Percentiles rank a stretch among this genome's conserved stretches.
Conservation (phyloP, 1,140 invertebrate genomes). For the Anoplolepis gracilipes region DNA sequence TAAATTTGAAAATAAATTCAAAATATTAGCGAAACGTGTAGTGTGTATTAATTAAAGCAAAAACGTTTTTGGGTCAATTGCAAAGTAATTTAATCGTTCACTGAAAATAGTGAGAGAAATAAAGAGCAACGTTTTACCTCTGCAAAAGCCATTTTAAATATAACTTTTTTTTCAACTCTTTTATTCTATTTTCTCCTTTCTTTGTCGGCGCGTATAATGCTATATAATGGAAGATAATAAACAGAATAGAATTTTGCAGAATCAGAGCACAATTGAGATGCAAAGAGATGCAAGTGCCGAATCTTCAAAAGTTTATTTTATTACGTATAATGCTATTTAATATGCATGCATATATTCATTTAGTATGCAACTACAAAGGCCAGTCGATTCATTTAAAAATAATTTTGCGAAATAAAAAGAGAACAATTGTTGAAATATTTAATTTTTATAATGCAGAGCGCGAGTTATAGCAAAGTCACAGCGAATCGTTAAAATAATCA, state of each 20-base stretch:
- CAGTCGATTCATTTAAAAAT: neutral
- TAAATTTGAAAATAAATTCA: constrained; percentile 29
- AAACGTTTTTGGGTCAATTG: constrained; percentile 44
- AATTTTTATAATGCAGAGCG: neutral
- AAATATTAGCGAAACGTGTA: constrained; percentile 17
- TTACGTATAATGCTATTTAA: neutral
- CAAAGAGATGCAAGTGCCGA: neutral
- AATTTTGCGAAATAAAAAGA: neutral
- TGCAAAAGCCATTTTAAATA: constrained; percentile 46
- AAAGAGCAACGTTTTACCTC: constrained; percentile 31
- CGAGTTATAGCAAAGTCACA: neutral
- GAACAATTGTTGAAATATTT: neutral
- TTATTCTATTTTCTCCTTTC: constrained; percentile 13
- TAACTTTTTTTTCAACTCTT: constrained; percentile 25
- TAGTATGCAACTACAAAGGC: neutral
- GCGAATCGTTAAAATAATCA: neutral
- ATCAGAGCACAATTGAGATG: constrained; percentile 33
- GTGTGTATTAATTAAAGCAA: constrained; percentile 24
- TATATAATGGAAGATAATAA: constrained; percentile 7
- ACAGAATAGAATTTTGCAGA: constrained; percentile 20
- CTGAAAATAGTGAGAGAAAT: constrained; percentile 8
- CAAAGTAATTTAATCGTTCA: constrained; percentile 53
- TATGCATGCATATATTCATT: neutral
- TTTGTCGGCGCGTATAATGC: neutral
- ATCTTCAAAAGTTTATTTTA: constrained; percentile 16